phyloP scores from a whole-genome alignment of 2,797 vertebrate genomes.

The Propithecus perrieri region DNA sequence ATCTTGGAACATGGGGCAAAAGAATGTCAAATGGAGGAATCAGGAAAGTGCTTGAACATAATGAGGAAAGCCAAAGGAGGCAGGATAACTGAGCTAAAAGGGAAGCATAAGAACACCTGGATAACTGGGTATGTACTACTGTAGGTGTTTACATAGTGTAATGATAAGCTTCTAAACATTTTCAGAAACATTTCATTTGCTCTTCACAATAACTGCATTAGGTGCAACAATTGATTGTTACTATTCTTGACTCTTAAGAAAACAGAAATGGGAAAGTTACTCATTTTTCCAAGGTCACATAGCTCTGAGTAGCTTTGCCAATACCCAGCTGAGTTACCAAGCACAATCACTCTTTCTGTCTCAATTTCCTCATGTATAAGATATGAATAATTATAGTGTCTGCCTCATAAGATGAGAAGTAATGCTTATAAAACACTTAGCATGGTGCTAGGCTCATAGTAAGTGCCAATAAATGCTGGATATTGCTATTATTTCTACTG shows the following conservation, averaged over 20 bases:
- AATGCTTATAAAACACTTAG: conserved; percentile 34
- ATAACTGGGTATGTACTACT: background rate
- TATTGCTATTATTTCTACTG: conserved; percentile 14
- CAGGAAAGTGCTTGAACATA: background rate
- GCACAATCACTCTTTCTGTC: background rate
- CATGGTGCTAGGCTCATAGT: background rate
- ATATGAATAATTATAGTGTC: conserved; percentile 33
- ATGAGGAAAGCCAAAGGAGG: background rate
- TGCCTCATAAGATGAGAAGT: background rate
- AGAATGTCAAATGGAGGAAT: background rate
- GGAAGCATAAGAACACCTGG: background rate
- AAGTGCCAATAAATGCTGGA: conserved; percentile 31
- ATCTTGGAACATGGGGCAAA: background rate
- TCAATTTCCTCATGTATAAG: conserved; percentile 27
- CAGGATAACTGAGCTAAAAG: background rate
- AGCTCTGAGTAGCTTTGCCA: background rate
- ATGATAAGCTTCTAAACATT: background rate
- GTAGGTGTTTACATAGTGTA: background rate
- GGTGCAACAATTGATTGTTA: background rate
- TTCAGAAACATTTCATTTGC: background rate
- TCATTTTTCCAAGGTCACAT: background rate
- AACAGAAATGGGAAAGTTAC: background rate
- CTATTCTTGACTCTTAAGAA: background rate
- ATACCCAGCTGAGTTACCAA: background rate
- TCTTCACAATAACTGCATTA: background rate